A percentile compares a stretch with the other conserved stretches of the same genome.
Evolutionary conservation across 2,888 invertebrate species (phyloP).

Genomic region (Drosophila histrio): DNA sequence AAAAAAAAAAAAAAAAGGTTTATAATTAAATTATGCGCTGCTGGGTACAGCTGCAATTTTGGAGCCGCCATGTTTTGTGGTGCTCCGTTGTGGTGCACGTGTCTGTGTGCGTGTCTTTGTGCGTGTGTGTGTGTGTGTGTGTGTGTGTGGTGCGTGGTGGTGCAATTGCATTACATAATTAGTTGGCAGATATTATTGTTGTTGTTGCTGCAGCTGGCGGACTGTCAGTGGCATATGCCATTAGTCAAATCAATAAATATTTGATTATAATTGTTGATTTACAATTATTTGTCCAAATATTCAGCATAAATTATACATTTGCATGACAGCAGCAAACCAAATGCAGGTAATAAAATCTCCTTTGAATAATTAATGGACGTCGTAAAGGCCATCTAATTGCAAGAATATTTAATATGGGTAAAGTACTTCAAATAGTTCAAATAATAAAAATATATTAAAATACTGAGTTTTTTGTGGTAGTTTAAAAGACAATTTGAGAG

Average conservation of each 20-base stretch:
- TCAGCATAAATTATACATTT: slow-evolving; percentile 47
- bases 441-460: neutral
- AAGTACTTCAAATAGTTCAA: neutral
- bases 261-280: slow-evolving; percentile 72
- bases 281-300: slow-evolving; percentile 54
- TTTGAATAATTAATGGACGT: slow-evolving; percentile 13
- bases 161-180: slow-evolving; percentile 56
- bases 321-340: slow-evolving; percentile 19
- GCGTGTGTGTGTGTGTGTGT: slow-evolving; percentile 1
- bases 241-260: slow-evolving; percentile 68
- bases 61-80: slow-evolving; percentile 37
- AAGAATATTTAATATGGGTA: neutral
- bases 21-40: slow-evolving; percentile 57
- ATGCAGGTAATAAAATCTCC: neutral
- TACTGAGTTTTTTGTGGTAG: too few species aligned
- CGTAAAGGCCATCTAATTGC: neutral
- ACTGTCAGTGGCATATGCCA: slow-evolving; percentile 37
- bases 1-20: slow-evolving; percentile 22
- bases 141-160: slow-evolving; percentile 10
- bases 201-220: slow-evolving; percentile 10
- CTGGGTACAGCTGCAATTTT: slow-evolving; percentile 24
- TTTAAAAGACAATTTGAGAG: too few species aligned
- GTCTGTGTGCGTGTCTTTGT: neutral
- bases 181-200: slow-evolving; percentile 37
- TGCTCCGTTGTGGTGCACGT: slow-evolving; percentile 4